Base-by-base conservation (phyloP, 37 sponge, comb jelly and placozoan genomes). In the Halichondria panicea region DNA sequence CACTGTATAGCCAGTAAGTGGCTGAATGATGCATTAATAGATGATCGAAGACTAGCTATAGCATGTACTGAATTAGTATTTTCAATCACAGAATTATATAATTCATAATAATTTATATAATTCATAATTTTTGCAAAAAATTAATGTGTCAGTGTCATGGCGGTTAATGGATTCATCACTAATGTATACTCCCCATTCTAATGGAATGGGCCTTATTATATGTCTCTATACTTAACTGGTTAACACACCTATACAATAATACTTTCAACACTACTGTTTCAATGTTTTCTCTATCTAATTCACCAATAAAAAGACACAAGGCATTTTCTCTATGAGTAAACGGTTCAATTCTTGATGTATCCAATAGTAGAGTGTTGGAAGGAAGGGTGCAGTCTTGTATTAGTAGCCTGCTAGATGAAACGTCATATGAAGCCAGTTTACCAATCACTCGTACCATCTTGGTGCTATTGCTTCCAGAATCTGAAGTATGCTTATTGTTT, bases 221-320 rank as follows among this genome's bases (percentile, higher is more conserved):
- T 13, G 74, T 28, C 4, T 64, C 58, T 46, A 74, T 43, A 32
- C 74, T 43, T 45, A 82, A 56, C 0, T 68, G 58, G 31, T 82
- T 68, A 11, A 66, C 65, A 62, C 83, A 74, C 7, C 75, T 32
- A 65, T 74, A 66, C 36, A 64, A 34, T 15, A 67, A 44, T 42
- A 75, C 83, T 1, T 58, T 44, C 19, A 75, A 32, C 22, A 70
- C 31, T 0, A 61, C 32, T 18, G 43, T 27, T 21, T 72, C 15
- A 1, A 3, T 4, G 1, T 5, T 12, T 8, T 18, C 57, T 19
- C 71, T 48, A 48, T 66, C 56, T 35, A 68, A 70, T 53, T 84
- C 84, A 34, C 77, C 84, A 45, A 69, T 84, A 46, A 84, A 84
- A 52, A 77, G 78, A 28, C 63, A 76, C 39, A 73, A 35, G 18